A percentile compares a stretch with the other conserved stretches of the same genome.
phyloP scores from a whole-genome alignment of 2,113 vertebrate species.

The Bubo scandiacus region DNA sequence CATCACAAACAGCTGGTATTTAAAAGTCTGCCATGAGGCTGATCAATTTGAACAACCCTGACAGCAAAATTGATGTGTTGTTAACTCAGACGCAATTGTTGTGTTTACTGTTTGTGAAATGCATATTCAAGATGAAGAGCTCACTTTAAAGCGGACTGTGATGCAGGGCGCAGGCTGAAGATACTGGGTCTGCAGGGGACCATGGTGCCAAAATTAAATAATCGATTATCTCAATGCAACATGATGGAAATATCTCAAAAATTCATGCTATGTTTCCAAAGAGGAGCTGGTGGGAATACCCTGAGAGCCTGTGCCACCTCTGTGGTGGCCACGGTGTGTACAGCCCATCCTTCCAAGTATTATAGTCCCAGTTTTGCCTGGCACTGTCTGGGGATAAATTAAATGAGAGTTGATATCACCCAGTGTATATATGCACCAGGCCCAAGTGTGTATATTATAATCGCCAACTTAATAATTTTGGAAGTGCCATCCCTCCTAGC shows the following conservation, averaged over 20 bases:
- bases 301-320: neutral
- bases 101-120: neutral
- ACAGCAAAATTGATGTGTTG: neutral
- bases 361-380: neutral
- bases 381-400: neutral
- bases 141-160: neutral
- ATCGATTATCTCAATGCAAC: neutral
- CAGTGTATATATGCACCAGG: neutral
- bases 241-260: neutral
- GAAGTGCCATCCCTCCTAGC: neutral
- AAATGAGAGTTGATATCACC: neutral
- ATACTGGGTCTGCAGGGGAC: neutral
- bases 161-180: neutral
- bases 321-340: fast-evolving
- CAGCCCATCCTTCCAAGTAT: neutral
- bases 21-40: neutral
- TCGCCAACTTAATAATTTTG: neutral
- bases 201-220: neutral
- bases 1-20: neutral
- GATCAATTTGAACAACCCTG: neutral
- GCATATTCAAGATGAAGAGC: fast-evolving
- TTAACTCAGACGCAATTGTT: neutral
- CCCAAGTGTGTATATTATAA: neutral
- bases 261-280: neutral
- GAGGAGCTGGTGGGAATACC: neutral